Evolutionary conservation across 2,113 vertebrate genomes (phyloP), one percentile per base, ranked within the genome.

Genomic region (Petrocephalus microphthalmus): DNA sequence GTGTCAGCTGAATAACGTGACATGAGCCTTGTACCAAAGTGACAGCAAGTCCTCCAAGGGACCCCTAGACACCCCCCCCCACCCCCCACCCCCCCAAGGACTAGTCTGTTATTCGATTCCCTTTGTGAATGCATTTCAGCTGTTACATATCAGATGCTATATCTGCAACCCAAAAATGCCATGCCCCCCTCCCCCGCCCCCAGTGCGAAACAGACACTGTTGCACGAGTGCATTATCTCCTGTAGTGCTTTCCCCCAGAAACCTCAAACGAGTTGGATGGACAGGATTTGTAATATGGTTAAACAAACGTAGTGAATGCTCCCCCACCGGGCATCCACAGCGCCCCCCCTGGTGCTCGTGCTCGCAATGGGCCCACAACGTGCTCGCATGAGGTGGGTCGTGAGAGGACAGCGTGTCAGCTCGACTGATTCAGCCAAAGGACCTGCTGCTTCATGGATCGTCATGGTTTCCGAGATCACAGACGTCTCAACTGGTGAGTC

Each of bases 1-100:
- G 90, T 91, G 94, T 94, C 93, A 94, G 91, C 89, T 89, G 90
- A 91, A 92, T 93, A 94, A 92, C 91, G 91, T 91, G 91, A 94
- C 93, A 91, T 91, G 89, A 91, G 91, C 90, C 86, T 91, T 88
- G 89, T 20, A 90, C 84, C 42, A 87, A 92, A 91, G 92, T 92
- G 94, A 94, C 92, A 93, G 91, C 89, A 19, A n/a, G 89, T 87
- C 91, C 91, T 85, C 74, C 91, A 92, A 93, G 82, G 87, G 85
- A 20, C 84, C 92, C 87, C 88, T 87, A 67, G 67, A 88, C 89
- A 78, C 33, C 22, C n/a, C 33, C 22, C n/a, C 19, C 88, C 42
- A 19, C 20, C 52, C 78, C 17, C 20, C 45, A n/a, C n/a, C 8
- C 85, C 89, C 4, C 85, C 89, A 86, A 87, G 88, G 0, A 90